These are phyloP conservation scores for Puma concolor DNA, from an alignment of 2,113 vertebrate species.

Conservation along the genomic window DNA sequence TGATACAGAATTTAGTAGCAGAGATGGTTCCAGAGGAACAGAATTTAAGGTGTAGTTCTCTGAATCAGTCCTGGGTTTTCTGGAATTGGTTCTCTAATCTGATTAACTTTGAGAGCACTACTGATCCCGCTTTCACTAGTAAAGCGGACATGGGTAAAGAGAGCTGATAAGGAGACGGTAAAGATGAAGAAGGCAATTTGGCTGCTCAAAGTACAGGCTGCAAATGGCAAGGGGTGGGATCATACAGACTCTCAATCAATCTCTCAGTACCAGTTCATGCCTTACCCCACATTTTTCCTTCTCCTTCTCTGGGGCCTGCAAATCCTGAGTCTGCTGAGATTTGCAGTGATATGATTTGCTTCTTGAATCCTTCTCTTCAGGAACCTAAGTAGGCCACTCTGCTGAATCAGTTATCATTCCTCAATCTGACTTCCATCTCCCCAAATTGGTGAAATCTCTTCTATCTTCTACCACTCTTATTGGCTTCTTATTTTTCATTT, in stretches of 20 bases:
- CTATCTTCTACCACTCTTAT: neutral
- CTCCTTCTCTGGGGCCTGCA: neutral
- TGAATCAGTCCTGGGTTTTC: neutral
- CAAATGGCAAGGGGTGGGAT: neutral
- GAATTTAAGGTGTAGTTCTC: neutral
- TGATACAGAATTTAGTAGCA: neutral
- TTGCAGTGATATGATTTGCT: neutral
- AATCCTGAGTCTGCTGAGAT: neutral
- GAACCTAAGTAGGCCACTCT: neutral
- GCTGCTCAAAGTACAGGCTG: neutral
- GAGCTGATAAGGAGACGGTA: neutral
- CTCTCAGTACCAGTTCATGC: neutral
- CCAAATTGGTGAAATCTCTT: neutral
- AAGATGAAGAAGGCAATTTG: neutral
- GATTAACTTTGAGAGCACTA: neutral
- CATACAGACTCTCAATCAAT: neutral
- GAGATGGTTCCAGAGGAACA: neutral
- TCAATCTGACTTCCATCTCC: neutral
- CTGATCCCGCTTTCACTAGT: neutral
- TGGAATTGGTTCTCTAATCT: neutral
- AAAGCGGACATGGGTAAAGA: neutral
- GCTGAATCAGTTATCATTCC: neutral
- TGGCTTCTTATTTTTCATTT: neutral
- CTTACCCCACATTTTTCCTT: neutral
- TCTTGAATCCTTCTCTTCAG: neutral